Conservation (phyloP, 2,888 invertebrate genomes). For the Orthonevra nobilis region DNA sequence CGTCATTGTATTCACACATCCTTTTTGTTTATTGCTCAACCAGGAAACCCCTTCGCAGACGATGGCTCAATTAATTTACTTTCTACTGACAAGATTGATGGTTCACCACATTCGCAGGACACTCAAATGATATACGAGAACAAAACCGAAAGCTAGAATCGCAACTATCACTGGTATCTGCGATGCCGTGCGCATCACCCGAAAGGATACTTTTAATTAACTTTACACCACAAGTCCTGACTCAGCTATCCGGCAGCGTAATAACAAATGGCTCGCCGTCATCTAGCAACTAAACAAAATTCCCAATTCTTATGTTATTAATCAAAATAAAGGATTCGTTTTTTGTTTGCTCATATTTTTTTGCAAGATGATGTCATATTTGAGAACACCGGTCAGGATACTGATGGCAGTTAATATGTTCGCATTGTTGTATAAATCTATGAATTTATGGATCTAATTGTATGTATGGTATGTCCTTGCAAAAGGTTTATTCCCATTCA, state of each 20-base stretch:
- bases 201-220: slow-evolving; percentile 64
- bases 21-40: slow-evolving; percentile 35
- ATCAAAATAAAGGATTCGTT: slow-evolving; percentile 39
- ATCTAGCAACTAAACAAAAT: slow-evolving; percentile 1
- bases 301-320: slow-evolving; percentile 18
- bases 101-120: slow-evolving; percentile 42
- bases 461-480: too few relatives aligned
- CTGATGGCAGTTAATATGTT: slow-evolving; percentile 22
- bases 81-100: slow-evolving; percentile 59
- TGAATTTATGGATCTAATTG: slow-evolving; percentile 33
- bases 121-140: slow-evolving; percentile 33
- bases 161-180: slow-evolving; percentile 16
- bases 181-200: background rate
- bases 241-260: slow-evolving; percentile 21
- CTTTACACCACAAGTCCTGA: slow-evolving; percentile 18
- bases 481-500: too few relatives aligned
- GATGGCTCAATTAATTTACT: slow-evolving; percentile 65
- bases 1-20: slow-evolving; percentile 60
- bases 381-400: slow-evolving; percentile 21
- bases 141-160: slow-evolving; percentile 38
- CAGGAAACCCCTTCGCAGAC: slow-evolving; percentile 32
- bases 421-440: too few relatives aligned
- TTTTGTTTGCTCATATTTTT: background rate
- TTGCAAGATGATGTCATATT: too few relatives aligned
- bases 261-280: slow-evolving; percentile 32